Evolutionary conservation across 2,888 invertebrate genomes (phyloP).

Genomic region (Drosophila prolongata): DNA sequence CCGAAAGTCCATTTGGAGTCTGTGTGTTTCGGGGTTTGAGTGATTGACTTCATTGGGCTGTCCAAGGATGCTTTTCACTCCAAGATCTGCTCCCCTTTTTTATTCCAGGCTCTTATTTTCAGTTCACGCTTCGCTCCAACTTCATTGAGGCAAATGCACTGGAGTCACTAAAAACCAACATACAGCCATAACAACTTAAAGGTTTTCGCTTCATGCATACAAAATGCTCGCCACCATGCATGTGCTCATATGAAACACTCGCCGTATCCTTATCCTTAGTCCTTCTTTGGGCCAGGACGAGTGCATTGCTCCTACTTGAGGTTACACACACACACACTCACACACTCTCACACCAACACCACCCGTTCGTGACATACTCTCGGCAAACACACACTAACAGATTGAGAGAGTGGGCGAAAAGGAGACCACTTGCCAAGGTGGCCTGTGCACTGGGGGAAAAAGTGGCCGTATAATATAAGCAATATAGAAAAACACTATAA

Average conservation of each 20-base stretch:
- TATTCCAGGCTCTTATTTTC: constrained; percentile 22
- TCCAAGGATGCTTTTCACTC: constrained; percentile 50
- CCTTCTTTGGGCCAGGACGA: constrained; percentile 54
- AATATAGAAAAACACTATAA: too few species aligned
- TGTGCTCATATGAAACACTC: constrained; percentile 26
- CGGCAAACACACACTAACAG: constrained; percentile 36
- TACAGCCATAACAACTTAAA: constrained; percentile 64
- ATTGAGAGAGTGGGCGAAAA: constrained; percentile 16
- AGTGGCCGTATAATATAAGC: too few species aligned
- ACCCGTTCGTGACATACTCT: constrained; percentile 80
- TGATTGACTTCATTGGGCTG: constrained; percentile 75
- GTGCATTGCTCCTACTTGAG: constrained; percentile 80
- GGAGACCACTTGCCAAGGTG: constrained; percentile 49
- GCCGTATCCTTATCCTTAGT: constrained; percentile 33
- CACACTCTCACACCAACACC: not conserved
- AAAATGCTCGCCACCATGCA: constrained; percentile 51
- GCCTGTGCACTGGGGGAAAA: constrained; percentile 11
- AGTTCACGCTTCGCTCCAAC: constrained; percentile 66
- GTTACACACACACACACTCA: constrained; percentile 57
- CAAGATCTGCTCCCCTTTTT: not conserved
- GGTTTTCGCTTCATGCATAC: constrained; percentile 74
- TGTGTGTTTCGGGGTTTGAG: constrained; percentile 60
- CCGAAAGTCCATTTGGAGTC: constrained; percentile 41
- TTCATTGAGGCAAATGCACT: constrained; percentile 75
- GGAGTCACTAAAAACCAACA: constrained; percentile 51